A percentile compares a stretch with the other conserved stretches of the same genome.
Conservation (phyloP, 2,888 invertebrate species). For the Machimus atricapillus region DNA sequence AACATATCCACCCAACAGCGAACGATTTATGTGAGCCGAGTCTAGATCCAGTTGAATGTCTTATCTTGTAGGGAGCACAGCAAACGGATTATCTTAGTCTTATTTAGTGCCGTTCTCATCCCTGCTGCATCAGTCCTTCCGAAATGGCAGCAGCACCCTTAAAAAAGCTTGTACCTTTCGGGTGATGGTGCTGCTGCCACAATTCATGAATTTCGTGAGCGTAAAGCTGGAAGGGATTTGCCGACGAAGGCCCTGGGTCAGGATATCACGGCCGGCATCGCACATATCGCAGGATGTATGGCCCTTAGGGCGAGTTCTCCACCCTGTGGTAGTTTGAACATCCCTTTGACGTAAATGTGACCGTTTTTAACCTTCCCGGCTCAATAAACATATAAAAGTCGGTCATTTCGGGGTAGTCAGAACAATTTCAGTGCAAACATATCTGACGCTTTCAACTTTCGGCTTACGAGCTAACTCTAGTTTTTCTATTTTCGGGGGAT, state of each 20-base stretch:
- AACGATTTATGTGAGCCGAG: slow-evolving; percentile 8
- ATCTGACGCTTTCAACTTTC: background rate
- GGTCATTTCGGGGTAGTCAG: slow-evolving; percentile 2
- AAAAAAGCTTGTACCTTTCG: background rate
- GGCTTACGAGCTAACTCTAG: background rate
- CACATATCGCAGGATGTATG: background rate
- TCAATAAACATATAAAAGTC: slow-evolving; percentile 23
- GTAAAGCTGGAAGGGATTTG: slow-evolving; percentile 19
- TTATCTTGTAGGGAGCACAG: slow-evolving; percentile 10
- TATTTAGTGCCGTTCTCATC: background rate
- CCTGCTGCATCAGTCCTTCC: background rate
- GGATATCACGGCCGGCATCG: background rate
- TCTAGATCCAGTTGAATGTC: slow-evolving; percentile 25
- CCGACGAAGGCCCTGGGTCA: background rate
- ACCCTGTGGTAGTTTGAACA: background rate
- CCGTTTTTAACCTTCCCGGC: slow-evolving; percentile 3
- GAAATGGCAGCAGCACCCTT: background rate
- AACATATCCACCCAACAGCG: slow-evolving; percentile 12
- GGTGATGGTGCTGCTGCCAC: background rate
- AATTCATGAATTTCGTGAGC: slow-evolving; percentile 10
- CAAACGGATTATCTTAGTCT: slow-evolving; percentile 18
- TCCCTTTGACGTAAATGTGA: slow-evolving; percentile 25
- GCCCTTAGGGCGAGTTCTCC: background rate
- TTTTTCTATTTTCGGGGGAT: slow-evolving; percentile 1
- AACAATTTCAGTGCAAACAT: background rate